A percentile compares a stretch with the other conserved stretches of the same genome.
phyloP scores from a whole-genome alignment of 2,888 invertebrate species.

The Diachrysia chrysitis region DNA sequence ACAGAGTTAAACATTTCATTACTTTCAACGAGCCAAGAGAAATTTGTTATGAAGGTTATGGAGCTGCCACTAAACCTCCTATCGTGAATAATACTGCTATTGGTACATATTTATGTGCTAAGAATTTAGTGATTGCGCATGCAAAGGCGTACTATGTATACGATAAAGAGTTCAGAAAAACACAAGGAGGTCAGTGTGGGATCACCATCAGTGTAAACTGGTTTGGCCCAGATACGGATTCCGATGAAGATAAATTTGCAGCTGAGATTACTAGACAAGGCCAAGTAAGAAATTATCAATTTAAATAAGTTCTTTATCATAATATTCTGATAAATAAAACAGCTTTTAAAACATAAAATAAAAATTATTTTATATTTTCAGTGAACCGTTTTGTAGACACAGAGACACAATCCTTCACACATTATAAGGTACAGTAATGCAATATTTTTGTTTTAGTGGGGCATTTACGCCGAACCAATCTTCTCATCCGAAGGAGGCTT shows the following conservation, averaged over 20 bases:
- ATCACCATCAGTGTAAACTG: slow-evolving; percentile 63
- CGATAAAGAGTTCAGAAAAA: slow-evolving; percentile 68
- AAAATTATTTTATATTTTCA: too few species aligned
- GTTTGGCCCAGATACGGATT: slow-evolving; percentile 69
- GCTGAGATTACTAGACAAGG: slow-evolving; percentile 71
- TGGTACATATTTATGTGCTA: slow-evolving; percentile 84
- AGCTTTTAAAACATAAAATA: not conserved
- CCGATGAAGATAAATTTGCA: slow-evolving; percentile 75
- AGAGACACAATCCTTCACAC: too few species aligned
- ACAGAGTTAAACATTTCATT: slow-evolving; percentile 72
- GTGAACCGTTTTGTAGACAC: too few species aligned
- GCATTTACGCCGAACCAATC: slow-evolving; percentile 84
- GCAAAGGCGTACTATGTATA: slow-evolving; percentile 79
- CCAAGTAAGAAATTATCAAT: slow-evolving; percentile 36
- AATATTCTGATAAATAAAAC: not conserved
- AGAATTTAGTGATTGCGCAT: slow-evolving; percentile 87
- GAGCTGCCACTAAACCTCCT: slow-evolving; percentile 67
- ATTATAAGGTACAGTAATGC: too few species aligned
- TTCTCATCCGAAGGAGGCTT: slow-evolving; percentile 86
- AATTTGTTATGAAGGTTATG: slow-evolving; percentile 82
- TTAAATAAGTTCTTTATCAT: not conserved
- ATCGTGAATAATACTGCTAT: slow-evolving; percentile 75
- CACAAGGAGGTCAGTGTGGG: slow-evolving; percentile 62
- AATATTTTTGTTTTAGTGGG: slow-evolving; percentile 71
- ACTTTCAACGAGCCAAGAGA: slow-evolving; percentile 84